Evolutionary conservation across 2,113 vertebrate genomes (phyloP).

Genomic region (Arizona elegans): DNA sequence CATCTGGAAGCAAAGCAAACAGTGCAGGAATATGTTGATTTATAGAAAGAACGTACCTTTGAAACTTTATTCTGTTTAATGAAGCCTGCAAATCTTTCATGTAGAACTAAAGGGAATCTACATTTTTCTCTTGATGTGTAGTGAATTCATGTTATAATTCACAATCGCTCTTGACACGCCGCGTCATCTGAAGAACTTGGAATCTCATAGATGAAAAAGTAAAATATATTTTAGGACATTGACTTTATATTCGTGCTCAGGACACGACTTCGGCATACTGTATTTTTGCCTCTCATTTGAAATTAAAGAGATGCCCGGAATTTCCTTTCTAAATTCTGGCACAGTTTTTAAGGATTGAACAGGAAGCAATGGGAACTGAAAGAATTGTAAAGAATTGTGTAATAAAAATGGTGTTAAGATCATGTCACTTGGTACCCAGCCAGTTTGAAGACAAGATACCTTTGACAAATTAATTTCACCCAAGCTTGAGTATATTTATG

Average conservation of each 20-base stretch:
- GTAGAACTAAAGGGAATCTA: slow-evolving; percentile 34
- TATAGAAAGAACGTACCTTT: slow-evolving; percentile 32
- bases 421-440: background rate
- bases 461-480: background rate
- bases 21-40: slow-evolving; percentile 11
- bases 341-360: background rate
- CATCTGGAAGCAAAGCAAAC: slow-evolving; percentile 27
- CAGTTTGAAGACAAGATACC: background rate
- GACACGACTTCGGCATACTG: background rate
- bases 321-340: background rate
- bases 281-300: background rate
- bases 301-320: background rate
- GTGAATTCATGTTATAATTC: slow-evolving; percentile 30
- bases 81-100: slow-evolving; percentile 25
- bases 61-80: slow-evolving; percentile 29
- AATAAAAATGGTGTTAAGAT: background rate
- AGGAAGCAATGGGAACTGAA: background rate
- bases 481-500: background rate
- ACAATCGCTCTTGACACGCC: slow-evolving; percentile 23
- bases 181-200: background rate
- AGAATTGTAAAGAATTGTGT: background rate
- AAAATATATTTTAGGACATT: background rate
- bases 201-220: slow-evolving; percentile 4
- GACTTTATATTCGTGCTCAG: background rate
- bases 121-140: background rate